A percentile compares a stretch with the other conserved stretches of the same genome.
phyloP scores from a whole-genome alignment of 2,113 vertebrate genomes.

The Rattus rattus region DNA sequence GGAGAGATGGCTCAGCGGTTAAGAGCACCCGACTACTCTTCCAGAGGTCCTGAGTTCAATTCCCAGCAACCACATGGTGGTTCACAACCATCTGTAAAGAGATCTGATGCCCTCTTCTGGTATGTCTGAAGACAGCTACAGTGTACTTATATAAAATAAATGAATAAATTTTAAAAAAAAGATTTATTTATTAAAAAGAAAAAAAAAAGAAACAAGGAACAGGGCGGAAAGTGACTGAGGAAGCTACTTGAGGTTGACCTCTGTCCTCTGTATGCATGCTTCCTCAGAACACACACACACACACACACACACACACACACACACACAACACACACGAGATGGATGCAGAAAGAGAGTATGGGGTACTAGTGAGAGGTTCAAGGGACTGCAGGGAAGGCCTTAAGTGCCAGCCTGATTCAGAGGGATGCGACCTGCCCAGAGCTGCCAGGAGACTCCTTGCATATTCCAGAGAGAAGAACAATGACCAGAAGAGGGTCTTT shows the following conservation, averaged over 20 bases:
- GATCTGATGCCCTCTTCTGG: no score
- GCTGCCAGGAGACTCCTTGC: not conserved
- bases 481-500: not conserved
- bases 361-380: not conserved
- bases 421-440: not conserved
- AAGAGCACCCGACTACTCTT: no score
- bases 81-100: no score
- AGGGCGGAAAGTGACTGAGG: not conserved
- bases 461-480: not conserved
- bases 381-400: not conserved
- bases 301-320: not conserved
- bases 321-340: not conserved
- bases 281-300: not conserved
- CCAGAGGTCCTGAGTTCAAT: no score
- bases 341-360: not conserved
- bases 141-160: no score
- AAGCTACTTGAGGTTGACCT: not conserved
- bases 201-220: no score
- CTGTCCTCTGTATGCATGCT: not conserved
- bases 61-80: no score
- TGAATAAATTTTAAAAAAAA: no score
- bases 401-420: not conserved
- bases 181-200: no score
- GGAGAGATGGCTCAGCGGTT: no score
- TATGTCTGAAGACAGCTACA: no score